phyloP scores from a whole-genome alignment of 2,797 vertebrate species.

The Arctocebus calabarensis region DNA sequence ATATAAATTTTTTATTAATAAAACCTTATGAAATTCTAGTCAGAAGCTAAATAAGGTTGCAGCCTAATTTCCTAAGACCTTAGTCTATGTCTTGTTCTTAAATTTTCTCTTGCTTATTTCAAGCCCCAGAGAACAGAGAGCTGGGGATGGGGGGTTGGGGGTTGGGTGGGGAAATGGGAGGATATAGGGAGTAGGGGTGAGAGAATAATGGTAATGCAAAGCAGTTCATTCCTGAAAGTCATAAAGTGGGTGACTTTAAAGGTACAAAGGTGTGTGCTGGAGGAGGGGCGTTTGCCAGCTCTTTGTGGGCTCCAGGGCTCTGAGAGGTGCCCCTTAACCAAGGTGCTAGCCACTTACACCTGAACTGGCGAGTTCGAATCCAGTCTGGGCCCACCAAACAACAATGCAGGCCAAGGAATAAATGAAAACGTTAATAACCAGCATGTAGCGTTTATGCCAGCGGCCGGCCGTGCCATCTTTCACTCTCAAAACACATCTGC shows the following conservation, averaged over 20 bases:
- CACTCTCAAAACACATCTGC: not conserved
- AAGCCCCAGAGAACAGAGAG: not conserved
- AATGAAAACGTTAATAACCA: not conserved
- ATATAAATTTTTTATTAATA: not conserved
- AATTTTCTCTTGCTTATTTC: not conserved
- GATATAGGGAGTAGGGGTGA: no score
- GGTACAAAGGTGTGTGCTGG: not conserved
- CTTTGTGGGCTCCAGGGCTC: not conserved
- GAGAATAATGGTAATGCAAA: no score
- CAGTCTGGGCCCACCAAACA: no score
- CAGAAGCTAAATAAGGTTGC: not conserved
- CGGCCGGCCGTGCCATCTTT: not conserved
- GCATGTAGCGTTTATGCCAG: no score
- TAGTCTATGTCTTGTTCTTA: not conserved
- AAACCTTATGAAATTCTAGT: not conserved
- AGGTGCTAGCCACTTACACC: no score
- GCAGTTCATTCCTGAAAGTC: not conserved
- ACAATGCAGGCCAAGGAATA: no score
- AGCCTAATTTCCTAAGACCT: not conserved
- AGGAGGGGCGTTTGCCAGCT: no score
- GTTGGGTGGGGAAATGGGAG: fast-evolving
- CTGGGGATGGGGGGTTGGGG: fast-evolving
- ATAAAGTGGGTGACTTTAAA: no score
- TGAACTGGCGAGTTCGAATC: no score
- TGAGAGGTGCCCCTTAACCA: not conserved